A percentile compares a stretch with the other conserved stretches of the same genome.
These are phyloP conservation scores for Synanthedon vespiformis DNA, from an alignment of 2,888 invertebrate species.

Conservation along the genomic window DNA sequence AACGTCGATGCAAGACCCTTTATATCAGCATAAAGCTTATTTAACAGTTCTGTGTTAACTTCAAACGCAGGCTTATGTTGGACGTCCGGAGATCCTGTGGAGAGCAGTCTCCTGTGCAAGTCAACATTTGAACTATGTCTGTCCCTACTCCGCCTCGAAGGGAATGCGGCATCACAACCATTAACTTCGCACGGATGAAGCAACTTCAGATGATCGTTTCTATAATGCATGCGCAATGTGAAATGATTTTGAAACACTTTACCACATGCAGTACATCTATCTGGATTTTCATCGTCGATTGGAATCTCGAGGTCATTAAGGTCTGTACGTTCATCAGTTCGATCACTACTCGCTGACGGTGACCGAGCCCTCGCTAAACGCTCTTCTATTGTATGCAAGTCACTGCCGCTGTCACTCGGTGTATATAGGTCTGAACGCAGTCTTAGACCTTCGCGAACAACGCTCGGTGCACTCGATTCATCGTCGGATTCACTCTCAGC, in stretches of 20 bases:
- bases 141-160: conserved; percentile 79
- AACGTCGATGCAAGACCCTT: conserved; percentile 71
- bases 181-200: conserved; percentile 91
- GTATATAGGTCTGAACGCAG: conserved; percentile 60
- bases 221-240: conserved; percentile 90
- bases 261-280: conserved; percentile 86
- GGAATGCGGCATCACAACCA: conserved; percentile 92
- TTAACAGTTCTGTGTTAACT: conserved; percentile 84
- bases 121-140: conserved; percentile 72
- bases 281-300: conserved; percentile 88
- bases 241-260: conserved; percentile 93
- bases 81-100: conserved; percentile 58
- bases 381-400: conserved; percentile 62
- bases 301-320: conserved; percentile 79
- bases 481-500: conserved; percentile 67
- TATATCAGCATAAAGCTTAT: conserved; percentile 84
- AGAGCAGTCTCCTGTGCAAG: conserved; percentile 60
- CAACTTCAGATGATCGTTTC: conserved; percentile 89
- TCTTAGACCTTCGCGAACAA: conserved; percentile 58
- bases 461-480: conserved; percentile 61
- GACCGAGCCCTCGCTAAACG: conserved; percentile 64
- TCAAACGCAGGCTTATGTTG: conserved; percentile 69
- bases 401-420: conserved; percentile 64
- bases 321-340: conserved; percentile 49
- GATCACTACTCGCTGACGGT: conserved; percentile 57